Conservation (phyloP, 1,140 invertebrate species). For the Drosophila sp. region DNA sequence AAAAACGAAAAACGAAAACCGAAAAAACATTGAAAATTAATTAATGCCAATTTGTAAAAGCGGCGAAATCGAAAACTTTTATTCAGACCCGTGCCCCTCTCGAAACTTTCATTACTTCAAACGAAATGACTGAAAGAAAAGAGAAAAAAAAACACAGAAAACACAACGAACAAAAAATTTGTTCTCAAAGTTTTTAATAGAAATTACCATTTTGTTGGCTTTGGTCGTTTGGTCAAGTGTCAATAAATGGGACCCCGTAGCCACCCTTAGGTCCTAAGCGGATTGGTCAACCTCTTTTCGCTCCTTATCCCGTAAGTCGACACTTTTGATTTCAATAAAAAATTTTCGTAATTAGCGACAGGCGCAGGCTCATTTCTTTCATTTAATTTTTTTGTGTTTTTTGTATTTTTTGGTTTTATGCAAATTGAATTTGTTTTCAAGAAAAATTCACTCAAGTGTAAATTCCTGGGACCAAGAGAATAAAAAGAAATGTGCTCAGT, state of each 20-base stretch:
- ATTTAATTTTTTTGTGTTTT: constrained; percentile 53
- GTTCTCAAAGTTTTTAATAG: constrained; percentile 74
- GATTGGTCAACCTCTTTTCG: constrained; percentile 30
- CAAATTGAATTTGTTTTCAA: constrained; percentile 51
- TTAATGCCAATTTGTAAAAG: constrained; percentile 79
- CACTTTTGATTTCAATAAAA: constrained; percentile 80
- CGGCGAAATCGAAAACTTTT: constrained; percentile 78
- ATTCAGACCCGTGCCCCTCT: constrained; percentile 22
- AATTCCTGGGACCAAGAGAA: constrained; percentile 6
- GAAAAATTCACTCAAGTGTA: constrained; percentile 23
- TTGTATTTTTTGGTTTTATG: constrained; percentile 48
- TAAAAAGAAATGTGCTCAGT: constrained; percentile 1
- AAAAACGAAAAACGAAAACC: constrained; percentile 1
- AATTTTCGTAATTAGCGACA: constrained; percentile 77
- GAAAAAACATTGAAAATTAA: constrained; percentile 47
- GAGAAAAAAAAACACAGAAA: constrained; percentile 31
- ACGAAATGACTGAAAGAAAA: constrained; percentile 52
- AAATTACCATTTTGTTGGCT: constrained; percentile 77
- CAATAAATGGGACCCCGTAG: constrained; percentile 63
- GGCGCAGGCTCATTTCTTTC: constrained; percentile 58
- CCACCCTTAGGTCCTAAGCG: constrained; percentile 45
- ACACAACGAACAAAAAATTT: constrained; percentile 61
- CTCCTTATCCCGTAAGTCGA: constrained; percentile 39
- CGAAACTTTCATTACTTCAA: constrained; percentile 69
- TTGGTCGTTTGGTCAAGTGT: constrained; percentile 76